Evolutionary conservation across 2,888 invertebrate species (phyloP).

Genomic region (Bimastos eiseni): DNA sequence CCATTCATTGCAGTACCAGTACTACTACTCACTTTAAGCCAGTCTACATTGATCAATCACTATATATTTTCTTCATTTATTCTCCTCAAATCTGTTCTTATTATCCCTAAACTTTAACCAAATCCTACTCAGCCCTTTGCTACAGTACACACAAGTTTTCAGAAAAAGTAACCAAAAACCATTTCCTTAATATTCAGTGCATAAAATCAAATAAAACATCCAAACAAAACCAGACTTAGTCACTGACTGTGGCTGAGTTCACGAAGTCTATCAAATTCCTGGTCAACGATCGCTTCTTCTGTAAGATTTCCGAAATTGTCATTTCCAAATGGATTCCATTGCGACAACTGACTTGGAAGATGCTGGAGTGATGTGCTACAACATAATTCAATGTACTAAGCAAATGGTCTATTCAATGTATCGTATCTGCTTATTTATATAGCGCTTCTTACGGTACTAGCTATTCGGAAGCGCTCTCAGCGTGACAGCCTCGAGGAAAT

Average conservation of each 20-base stretch:
- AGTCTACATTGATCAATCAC: no score
- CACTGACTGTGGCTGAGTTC: conserved; percentile 8
- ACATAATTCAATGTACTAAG: background rate
- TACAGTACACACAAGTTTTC: background rate
- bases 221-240: background rate
- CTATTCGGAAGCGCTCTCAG: no score
- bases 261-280: conserved; percentile 19
- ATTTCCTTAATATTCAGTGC: background rate
- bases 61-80: no score
- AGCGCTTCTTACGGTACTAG: no score
- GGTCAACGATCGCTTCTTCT: conserved; percentile 9
- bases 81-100: no score
- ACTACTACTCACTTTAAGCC: no score
- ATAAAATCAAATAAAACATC: background rate
- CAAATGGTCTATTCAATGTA: no score
- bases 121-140: no score
- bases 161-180: background rate
- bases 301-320: conserved; percentile 8
- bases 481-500: no score
- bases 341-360: conserved; percentile 5
- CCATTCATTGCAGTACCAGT: no score
- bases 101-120: no score
- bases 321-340: conserved; percentile 9
- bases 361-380: conserved; percentile 21
- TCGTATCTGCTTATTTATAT: no score